Base-by-base conservation (phyloP, 2,113 vertebrate species). In the Calidris pygmaea region DNA sequence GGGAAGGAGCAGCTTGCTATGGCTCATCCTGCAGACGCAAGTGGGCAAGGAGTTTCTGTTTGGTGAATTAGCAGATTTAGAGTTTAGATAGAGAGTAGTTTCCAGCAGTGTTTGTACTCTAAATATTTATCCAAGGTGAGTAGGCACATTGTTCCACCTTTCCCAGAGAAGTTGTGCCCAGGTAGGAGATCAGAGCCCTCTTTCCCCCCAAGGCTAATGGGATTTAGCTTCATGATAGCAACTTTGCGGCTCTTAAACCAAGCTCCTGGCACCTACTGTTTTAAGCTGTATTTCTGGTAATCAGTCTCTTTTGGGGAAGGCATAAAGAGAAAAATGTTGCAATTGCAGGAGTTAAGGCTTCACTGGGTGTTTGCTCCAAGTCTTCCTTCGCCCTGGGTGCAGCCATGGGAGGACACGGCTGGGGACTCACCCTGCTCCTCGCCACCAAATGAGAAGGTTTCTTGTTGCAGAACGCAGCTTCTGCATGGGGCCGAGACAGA, bases 51-150 rank as follows among this genome's bases (percentile, higher is more conserved):
- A 63, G 60, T 90, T 96, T 93, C 77, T 81, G 37, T 24, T 71
- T 47, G 72, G 63, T 93, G 87, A 94, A 96, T 96, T 93, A 97
- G 50, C 87, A 96, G 93, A 77, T 87, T 79, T 39, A 89, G 91
- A 95, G 76, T 89, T 90, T 88, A 96, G 90, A 89, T 89, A 60
- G 91, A 66, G 94, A 72, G 24, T 50, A 76, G 24, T 96, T 94
- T 83, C 76, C 71, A 93, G 84, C 72, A 63, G 70, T 81, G 55
- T 91, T 91, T 93, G 39, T 47, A 53, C 37, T 66, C 77, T 66
- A 76, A 84, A 72, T 93, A 72, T 79, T 90, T 84, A 47, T 47
- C 26, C 5, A 9, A 4, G 1, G 45, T 53, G 30, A 75, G 19
- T 10, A 65, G 30, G 32, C 47, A 35, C 30, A 14, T 65, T 85